Conservation (phyloP, 2,797 vertebrate genomes). For the Odontamblyopus rebecca region DNA sequence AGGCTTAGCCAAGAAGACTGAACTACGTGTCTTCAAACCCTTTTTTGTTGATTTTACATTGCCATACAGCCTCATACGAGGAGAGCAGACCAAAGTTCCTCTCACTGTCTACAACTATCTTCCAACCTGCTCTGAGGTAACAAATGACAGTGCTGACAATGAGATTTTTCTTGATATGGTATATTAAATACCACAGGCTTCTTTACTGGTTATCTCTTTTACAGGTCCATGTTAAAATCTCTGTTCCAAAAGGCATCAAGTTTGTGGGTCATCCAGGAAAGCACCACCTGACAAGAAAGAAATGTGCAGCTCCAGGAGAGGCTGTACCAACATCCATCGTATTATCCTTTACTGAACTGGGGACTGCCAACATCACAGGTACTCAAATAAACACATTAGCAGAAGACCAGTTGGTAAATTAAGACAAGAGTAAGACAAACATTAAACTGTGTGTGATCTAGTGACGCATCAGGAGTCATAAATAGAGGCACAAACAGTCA, state of each 20-base stretch:
- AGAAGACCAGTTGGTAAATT: constrained; percentile 46
- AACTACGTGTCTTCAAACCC: constrained; percentile 87
- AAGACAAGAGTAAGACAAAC: constrained; percentile 12
- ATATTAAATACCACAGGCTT: not conserved
- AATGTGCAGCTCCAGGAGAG: constrained; percentile 85
- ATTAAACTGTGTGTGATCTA: constrained; percentile 64
- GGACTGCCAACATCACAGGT: constrained; percentile 90
- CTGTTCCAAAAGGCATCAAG: constrained; percentile 88
- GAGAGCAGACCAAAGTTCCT: constrained; percentile 91
- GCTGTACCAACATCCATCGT: constrained; percentile 87
- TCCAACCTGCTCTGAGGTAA: constrained; percentile 83
- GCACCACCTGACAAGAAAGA: constrained; percentile 88
- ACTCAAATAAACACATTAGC: constrained; percentile 26
- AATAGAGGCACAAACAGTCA: constrained; percentile 40
- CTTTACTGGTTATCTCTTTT: constrained; percentile 8
- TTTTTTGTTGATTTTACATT: constrained; percentile 93
- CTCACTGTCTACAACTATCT: constrained; percentile 91
- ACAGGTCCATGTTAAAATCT: constrained; percentile 90
- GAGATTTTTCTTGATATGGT: not conserved
- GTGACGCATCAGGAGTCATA: constrained; percentile 67
- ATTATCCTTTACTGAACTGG: constrained; percentile 87
- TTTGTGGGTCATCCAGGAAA: constrained; percentile 91
- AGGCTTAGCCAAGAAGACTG: constrained; percentile 76
- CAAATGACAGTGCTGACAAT: not conserved
- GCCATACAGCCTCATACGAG: constrained; percentile 85